phyloP scores from a whole-genome alignment of 2,113 vertebrate species.

The Candoia aspera region DNA sequence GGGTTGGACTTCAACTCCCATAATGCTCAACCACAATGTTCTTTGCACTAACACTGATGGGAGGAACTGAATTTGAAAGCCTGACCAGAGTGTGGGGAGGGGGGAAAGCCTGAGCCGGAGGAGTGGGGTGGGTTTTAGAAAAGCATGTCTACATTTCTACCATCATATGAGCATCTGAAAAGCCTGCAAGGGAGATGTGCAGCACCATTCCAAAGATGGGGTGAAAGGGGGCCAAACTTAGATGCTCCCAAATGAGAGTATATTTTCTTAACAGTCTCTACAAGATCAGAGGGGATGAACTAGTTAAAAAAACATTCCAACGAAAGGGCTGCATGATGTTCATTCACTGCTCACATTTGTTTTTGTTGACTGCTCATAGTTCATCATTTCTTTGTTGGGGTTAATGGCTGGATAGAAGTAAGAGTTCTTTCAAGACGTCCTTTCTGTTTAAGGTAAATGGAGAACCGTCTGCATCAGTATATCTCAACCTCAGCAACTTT shows the following conservation, averaged over 20 bases:
- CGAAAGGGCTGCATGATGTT: constrained; percentile 22
- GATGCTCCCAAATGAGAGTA: background rate
- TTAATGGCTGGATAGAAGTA: background rate
- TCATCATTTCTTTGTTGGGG: background rate
- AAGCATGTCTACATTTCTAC: background rate
- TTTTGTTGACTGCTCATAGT: constrained; percentile 35
- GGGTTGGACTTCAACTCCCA: too few relatives aligned
- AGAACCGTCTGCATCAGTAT: background rate
- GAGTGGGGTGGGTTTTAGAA: constrained; percentile 1
- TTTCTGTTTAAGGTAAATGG: background rate
- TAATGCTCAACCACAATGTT: too few relatives aligned
- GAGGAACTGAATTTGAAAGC: too few relatives aligned
- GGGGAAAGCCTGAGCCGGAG: background rate
- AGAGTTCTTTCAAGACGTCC: too few relatives aligned
- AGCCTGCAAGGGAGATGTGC: too few relatives aligned
- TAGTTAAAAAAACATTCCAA: constrained; percentile 28
- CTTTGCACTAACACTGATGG: too few relatives aligned
- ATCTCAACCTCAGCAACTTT: background rate
- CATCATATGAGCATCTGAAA: too few relatives aligned
- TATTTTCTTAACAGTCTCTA: constrained; percentile 13
- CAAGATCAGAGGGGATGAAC: constrained; percentile 31
- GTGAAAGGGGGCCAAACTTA: background rate
- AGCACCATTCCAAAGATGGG: constrained; percentile 4
- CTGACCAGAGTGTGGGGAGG: too few relatives aligned
- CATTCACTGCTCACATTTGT: constrained; percentile 22